phyloP scores from a whole-genome alignment of 2,888 invertebrate genomes.

The Anagyrus pseudococci region DNA sequence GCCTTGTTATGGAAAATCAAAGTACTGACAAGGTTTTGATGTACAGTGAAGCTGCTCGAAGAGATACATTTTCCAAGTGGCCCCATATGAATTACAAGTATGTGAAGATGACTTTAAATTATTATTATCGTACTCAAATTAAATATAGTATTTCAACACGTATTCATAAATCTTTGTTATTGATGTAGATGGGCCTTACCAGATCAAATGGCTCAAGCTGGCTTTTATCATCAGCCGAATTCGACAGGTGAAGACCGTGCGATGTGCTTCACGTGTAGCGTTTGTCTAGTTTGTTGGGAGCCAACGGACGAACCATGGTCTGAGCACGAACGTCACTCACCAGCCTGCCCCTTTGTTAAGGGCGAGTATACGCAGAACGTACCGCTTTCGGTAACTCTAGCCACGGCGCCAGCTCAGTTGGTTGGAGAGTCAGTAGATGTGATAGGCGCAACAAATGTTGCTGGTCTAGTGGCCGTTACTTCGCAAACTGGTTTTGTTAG shows the following conservation, averaged over 20 bases:
- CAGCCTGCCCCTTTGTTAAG: conserved; percentile 91
- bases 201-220: conserved; percentile 96
- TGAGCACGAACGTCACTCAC: conserved; percentile 93
- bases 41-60: conserved; percentile 91
- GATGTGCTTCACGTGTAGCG: conserved; percentile 95
- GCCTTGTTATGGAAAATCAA: conserved; percentile 62
- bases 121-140: not conserved
- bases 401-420: conserved; percentile 63
- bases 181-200: conserved; percentile 88
- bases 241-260: conserved; percentile 90
- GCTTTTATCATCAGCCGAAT: conserved; percentile 94
- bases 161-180: conserved; percentile 26
- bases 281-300: conserved; percentile 96
- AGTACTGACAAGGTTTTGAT: conserved; percentile 70
- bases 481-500: conserved; percentile 69
- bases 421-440: conserved; percentile 53
- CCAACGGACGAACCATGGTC: conserved; percentile 97
- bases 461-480: conserved; percentile 63
- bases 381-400: conserved; percentile 73
- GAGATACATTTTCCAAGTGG: conserved; percentile 92
- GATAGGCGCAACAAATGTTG: conserved; percentile 56
- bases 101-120: conserved; percentile 47
- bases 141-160: not conserved
- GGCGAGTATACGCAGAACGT: conserved; percentile 96
- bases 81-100: conserved; percentile 97